A percentile compares a stretch with the other conserved stretches of the same genome.
These are phyloP conservation scores for Notolabrus celidotus DNA, from an alignment of 2,797 vertebrate genomes.

Conservation along the genomic window DNA sequence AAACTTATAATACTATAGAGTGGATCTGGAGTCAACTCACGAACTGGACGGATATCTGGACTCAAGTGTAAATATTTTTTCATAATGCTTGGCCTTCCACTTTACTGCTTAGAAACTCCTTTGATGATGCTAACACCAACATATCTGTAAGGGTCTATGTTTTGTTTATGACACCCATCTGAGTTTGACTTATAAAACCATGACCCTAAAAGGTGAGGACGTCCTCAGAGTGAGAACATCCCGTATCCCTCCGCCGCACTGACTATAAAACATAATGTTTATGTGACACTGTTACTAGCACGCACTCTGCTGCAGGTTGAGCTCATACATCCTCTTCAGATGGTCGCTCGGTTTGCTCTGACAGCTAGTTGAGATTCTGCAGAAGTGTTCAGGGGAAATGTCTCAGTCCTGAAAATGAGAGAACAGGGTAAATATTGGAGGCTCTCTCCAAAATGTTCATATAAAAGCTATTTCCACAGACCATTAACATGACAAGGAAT, in stretches of 20 bases:
- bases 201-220: constrained; percentile 61
- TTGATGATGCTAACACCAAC: no score
- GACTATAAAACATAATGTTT: constrained; percentile 55
- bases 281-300: constrained; percentile 43
- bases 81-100: no score
- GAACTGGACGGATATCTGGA: no score
- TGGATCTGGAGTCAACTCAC: no score
- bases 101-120: no score
- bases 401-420: not conserved
- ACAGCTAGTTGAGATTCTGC: constrained; percentile 32
- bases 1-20: no score
- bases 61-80: no score
- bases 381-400: constrained; percentile 21
- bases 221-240: constrained; percentile 42
- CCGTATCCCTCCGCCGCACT: constrained; percentile 40
- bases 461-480: constrained; percentile 2
- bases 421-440: not conserved
- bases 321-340: constrained; percentile 40
- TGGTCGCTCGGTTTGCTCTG: constrained; percentile 30
- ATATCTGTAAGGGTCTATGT: no score
- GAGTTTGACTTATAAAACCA: not conserved
- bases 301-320: constrained; percentile 25
- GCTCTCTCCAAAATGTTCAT: not conserved
- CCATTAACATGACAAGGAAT: not conserved
- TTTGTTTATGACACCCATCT: not conserved